Evolutionary conservation across 2,888 invertebrate species (phyloP), one percentile per base, ranked within the genome.

Genomic region (Phorcus lineatus): DNA sequence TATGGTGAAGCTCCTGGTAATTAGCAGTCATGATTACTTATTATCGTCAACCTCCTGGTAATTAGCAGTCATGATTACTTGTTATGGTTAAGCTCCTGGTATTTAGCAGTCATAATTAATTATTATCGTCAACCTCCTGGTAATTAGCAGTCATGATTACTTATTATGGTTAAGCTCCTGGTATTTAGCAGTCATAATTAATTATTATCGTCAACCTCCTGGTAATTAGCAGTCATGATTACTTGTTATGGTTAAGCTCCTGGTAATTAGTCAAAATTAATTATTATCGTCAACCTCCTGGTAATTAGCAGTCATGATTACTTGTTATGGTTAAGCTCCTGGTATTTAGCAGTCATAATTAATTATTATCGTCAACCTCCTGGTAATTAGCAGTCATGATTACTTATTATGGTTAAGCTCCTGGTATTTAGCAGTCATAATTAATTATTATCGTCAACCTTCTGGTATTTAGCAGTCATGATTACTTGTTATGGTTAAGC

Each of bases 1-100:
- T 47, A 97, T 96, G 0, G 97, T 97, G 75, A 97, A 96, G 90
- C 94, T 97, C 83, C 93, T 97, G 93, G 96, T 95, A 89, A 92
- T 94, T 47, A 47, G 47, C 47, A 47, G 47, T 13, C 47, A 11
- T 6, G 47, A 47, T 6, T 1, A 36, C 11, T 13, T 13, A 47
- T 47, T 47, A 97, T 96, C 0, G 97, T 97, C 76, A 97, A 96
- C 90, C 94, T 97, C 83, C 93, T 97, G 93, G 96, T 95, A 89
- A 92, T 94, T 47, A 47, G 47, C 47, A 47, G 47, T 13, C 47
- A 11, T 6, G 47, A 47, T 6, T 1, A 36, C 11, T 13, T 13
- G 11, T 47, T 47, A 97, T 96, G 0, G 97, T 97, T 75, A 97
- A 96, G 90, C 94, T 97, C 83, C 93, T 97, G 93, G 96, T 95